Conservation (phyloP, 2,797 vertebrate genomes). For the Hemibagrus guttatus region DNA sequence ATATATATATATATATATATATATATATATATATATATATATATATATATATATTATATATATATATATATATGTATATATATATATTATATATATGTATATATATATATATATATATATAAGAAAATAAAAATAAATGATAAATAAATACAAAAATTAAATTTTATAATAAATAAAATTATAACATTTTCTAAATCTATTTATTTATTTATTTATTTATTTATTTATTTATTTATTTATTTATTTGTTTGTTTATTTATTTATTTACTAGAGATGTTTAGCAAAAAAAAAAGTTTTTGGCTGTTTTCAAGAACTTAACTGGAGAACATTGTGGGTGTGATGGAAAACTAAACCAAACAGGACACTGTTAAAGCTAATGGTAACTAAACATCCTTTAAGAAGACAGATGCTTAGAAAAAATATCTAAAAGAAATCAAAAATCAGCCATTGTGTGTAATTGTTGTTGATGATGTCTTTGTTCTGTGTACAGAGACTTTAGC, state of each 20-base stretch:
- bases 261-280: not conserved
- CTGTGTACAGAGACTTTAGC: not conserved
- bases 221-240: not conserved
- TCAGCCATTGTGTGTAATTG: conserved; percentile 1
- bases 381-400: not conserved
- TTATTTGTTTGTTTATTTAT: not conserved
- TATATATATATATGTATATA: too few relatives aligned
- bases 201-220: not conserved
- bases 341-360: not conserved
- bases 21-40: too few relatives aligned
- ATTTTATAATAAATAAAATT: too few relatives aligned
- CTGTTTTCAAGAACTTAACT: not conserved
- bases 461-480: conserved; percentile 1
- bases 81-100: too few relatives aligned
- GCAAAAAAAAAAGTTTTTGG: not conserved
- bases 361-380: not conserved
- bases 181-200: not conserved
- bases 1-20: too few relatives aligned
- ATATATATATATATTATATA: too few relatives aligned
- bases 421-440: conserved; percentile 2
- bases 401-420: not conserved
- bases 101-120: too few relatives aligned
- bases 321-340: not conserved
- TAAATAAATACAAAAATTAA: not conserved
- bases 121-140: not conserved